Conservation (phyloP, 2,113 vertebrate species). For the Lonchura striata region DNA sequence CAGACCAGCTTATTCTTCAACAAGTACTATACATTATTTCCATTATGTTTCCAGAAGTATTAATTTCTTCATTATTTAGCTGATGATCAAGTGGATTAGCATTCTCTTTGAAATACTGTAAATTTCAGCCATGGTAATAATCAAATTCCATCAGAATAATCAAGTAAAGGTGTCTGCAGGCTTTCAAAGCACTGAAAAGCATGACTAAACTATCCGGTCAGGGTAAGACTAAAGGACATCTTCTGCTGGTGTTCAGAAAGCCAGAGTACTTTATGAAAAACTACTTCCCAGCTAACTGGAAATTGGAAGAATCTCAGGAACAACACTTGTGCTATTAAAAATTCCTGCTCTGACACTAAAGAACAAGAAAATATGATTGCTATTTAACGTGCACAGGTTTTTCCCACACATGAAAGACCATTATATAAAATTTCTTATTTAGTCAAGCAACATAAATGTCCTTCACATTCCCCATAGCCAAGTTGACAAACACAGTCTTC, state of each 20-base stretch:
- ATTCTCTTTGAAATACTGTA: not conserved
- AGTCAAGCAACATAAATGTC: not conserved
- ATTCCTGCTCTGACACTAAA: not conserved
- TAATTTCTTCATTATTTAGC: not conserved
- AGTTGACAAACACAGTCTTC: not conserved
- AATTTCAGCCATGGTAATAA: not conserved
- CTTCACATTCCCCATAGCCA: not conserved
- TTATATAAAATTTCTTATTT: not conserved
- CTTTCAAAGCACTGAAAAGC: not conserved
- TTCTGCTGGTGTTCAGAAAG: not conserved
- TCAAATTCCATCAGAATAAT: not conserved
- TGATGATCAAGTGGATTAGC: not conserved
- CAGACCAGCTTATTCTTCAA: not conserved
- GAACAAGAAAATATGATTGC: not conserved
- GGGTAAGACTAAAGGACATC: not conserved
- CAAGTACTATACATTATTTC: not conserved
- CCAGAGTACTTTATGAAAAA: not conserved
- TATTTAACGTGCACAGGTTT: not conserved
- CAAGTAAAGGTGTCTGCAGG: not conserved
- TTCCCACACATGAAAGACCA: not conserved
- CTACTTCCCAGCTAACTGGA: not conserved
- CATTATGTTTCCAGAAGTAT: not conserved
- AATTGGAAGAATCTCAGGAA: not conserved
- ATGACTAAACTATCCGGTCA: not conserved
- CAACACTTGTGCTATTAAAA: not conserved